A percentile compares a stretch with the other conserved stretches of the same genome.
Conservation (phyloP, 2,888 invertebrate species). For the Embidobia sp. region DNA sequence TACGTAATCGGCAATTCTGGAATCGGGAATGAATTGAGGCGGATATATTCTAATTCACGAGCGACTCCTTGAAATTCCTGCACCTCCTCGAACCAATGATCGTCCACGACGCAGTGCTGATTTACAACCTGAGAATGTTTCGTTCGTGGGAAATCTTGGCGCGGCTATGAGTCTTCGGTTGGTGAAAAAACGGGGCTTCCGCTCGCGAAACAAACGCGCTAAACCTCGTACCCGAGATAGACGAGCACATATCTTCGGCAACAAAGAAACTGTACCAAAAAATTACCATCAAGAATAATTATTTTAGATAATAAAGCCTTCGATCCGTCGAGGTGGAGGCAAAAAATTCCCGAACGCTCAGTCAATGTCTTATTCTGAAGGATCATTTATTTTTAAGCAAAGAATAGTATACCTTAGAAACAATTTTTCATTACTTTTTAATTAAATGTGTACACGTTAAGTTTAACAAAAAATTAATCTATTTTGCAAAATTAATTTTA, state of each 20-base stretch:
- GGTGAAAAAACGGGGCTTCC: conserved; percentile 66
- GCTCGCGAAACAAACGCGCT: conserved; percentile 61
- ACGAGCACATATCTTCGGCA: conserved; percentile 45
- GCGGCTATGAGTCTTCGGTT: conserved; percentile 65
- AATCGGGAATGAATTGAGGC: conserved; percentile 64
- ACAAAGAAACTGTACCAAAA: conserved; percentile 54
- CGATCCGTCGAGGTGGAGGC: conserved; percentile 10
- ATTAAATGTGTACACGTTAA: too few species aligned
- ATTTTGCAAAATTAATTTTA: too few species aligned
- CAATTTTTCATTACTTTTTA: conserved; percentile 8
- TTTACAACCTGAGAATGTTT: conserved; percentile 73
- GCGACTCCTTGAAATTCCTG: conserved; percentile 69
- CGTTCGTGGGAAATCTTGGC: conserved; percentile 71
- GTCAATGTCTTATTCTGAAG: conserved; percentile 41
- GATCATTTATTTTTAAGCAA: conserved; percentile 27
- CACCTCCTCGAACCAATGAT: conserved; percentile 71
- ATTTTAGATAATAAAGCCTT: conserved; percentile 53
- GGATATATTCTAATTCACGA: conserved; percentile 72
- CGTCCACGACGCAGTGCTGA: conserved; percentile 69
- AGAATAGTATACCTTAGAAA: too few species aligned
- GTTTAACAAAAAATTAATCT: too few species aligned
- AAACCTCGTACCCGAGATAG: conserved; percentile 46
- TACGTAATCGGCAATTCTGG: conserved; percentile 57
- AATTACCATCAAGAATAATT: conserved; percentile 53
- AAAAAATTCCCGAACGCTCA: conserved; percentile 35